These are phyloP conservation scores for Nibea albiflora DNA, from an alignment of 2,113 vertebrate species.

Conservation along the genomic window DNA sequence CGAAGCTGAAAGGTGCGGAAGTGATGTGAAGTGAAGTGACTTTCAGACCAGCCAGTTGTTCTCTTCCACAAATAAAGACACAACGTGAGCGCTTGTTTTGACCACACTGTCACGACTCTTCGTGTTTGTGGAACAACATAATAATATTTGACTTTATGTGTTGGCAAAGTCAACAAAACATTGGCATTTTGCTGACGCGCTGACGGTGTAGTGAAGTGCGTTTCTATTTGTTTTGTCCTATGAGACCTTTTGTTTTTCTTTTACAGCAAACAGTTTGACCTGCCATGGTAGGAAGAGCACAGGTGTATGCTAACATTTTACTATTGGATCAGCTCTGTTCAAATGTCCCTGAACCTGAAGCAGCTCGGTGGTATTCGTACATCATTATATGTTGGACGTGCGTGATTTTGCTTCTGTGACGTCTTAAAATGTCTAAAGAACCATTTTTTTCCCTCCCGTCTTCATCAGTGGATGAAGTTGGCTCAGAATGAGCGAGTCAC, in stretches of 20 bases:
- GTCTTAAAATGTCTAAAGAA: neutral
- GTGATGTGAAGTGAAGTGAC: neutral
- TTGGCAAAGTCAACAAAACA: neutral
- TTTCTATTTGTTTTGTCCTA: too few relatives aligned
- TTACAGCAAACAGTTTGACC: neutral
- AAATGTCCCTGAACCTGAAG: neutral
- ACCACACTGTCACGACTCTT: neutral
- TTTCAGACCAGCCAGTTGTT: conserved; percentile 21
- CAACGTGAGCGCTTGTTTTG: neutral
- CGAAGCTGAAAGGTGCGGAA: conserved; percentile 22
- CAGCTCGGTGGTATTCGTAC: too few relatives aligned
- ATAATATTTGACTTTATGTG: neutral
- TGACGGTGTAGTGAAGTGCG: neutral
- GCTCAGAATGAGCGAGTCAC: neutral
- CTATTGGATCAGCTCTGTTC: neutral
- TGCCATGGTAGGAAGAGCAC: neutral
- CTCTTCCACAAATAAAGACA: neutral
- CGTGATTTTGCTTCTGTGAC: neutral
- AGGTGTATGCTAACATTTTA: neutral
- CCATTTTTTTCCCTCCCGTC: too few relatives aligned
- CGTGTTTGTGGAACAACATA: neutral
- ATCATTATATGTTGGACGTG: too few relatives aligned
- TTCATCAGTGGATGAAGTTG: neutral
- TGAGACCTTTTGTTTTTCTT: neutral
- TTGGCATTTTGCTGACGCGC: neutral